Base-by-base conservation (phyloP, 2,113 vertebrate genomes). In the Cricetomys ansorgei region DNA sequence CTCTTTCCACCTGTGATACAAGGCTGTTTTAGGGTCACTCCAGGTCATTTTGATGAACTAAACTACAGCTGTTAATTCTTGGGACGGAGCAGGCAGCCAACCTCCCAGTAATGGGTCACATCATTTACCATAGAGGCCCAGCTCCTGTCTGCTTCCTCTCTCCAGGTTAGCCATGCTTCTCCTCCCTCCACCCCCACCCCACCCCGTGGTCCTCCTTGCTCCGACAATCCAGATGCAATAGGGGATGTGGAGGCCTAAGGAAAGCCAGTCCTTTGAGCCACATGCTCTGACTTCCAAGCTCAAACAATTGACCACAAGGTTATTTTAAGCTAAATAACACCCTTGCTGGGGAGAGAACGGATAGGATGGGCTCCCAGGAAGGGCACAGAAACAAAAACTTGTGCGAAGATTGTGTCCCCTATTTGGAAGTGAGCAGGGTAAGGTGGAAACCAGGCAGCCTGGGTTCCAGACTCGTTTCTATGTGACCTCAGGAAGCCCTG, bases 81-180 rank as follows among this genome's bases (percentile, higher is more conserved):
- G 65, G 45, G 59, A 37, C 9, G 34, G 45, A 29, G 40, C 45
- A 16, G 85, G 64, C 53, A 57, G 81, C 73, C 34, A 37, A 70
- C n/a, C 25, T 29, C 7, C 3, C 69, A 84, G 70, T 37, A 15
- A n/a, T 1, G 3, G 86, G 48, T 50, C 45, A 27, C 8, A n/a
- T 1, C 50, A 5, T 67, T 53, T 23, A 23, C 73, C 75, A 62
- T 57, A 67, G 27, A 91, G 65, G n/a, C 62, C 48, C 5, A 9
- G 21, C 25, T 34, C 23, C 79, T 16, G 59, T 21, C 62, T 11
- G 7, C 13, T 43, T 3, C 11, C 31, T 65, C 37, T 67, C 34
- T 34, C 21, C 1, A 0, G 27, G 23, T 19, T 34, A 69, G 70
- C 55, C 25, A 0, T 9, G 4, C 27, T 75, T n/a, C 27, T 79